Evolutionary conservation across 2,888 invertebrate species (phyloP).

Genomic region (Aspidapion aeneum): DNA sequence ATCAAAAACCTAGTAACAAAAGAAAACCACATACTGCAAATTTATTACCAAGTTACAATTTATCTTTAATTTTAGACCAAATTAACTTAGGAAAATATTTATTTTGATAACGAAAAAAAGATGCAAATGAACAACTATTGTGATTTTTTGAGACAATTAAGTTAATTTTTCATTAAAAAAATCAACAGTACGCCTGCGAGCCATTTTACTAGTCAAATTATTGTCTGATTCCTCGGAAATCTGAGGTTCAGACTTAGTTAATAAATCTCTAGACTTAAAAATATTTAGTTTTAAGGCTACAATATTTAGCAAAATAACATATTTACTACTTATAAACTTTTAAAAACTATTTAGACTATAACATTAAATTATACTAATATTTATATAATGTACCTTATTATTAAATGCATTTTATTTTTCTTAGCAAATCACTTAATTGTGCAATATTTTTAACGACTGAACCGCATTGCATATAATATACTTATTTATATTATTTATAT

Average conservation of each 20-base stretch:
- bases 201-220: slow-evolving; percentile 51
- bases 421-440: slow-evolving; percentile 45
- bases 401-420: slow-evolving; percentile 33
- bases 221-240: slow-evolving; percentile 39
- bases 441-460: slow-evolving; percentile 49
- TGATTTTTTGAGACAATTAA: not conserved
- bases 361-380: slow-evolving; percentile 26
- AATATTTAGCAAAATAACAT: slow-evolving; percentile 46
- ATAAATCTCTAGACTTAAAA: slow-evolving; percentile 45
- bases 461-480: slow-evolving; percentile 38
- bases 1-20: no score
- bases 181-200: slow-evolving; percentile 39
- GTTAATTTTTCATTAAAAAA: slow-evolving; percentile 12
- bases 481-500: slow-evolving; percentile 29
- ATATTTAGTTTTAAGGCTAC: slow-evolving; percentile 41
- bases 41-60: not conserved
- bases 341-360: slow-evolving; percentile 46
- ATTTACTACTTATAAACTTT: slow-evolving; percentile 42
- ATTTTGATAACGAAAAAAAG: not conserved
- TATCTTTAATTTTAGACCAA: slow-evolving; percentile 12
- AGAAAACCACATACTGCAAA: no score
- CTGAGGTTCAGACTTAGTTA: slow-evolving; percentile 44
- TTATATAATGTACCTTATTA: slow-evolving; percentile 28
- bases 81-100: slow-evolving; percentile 9
- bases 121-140: not conserved